Percentiles rank a stretch among this genome's conserved stretches.
phyloP scores from a whole-genome alignment of 2,797 vertebrate species.

The Enteromius afrohamiltoni region DNA sequence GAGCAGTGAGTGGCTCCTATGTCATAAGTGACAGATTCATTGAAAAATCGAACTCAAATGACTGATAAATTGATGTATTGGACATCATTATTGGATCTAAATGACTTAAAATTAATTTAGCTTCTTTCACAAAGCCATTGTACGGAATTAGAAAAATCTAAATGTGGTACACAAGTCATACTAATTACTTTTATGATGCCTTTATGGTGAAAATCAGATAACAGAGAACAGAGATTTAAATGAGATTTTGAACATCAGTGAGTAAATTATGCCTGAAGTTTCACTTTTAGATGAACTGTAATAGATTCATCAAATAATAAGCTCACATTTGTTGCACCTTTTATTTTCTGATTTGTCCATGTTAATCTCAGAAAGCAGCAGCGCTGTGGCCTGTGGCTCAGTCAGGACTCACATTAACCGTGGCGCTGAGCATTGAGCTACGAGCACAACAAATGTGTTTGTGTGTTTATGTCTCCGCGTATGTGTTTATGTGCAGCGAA shows the following conservation, averaged over 20 bases:
- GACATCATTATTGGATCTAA: neutral
- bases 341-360: conserved; percentile 8
- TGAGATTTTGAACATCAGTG: neutral
- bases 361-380: neutral
- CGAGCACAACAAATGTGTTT: conserved; percentile 36
- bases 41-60: neutral
- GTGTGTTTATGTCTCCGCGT: conserved; percentile 34
- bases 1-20: neutral
- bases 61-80: neutral
- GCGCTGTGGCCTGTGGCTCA: neutral
- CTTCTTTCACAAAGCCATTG: neutral
- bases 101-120: neutral
- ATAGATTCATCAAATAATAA: neutral
- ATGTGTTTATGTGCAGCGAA: conserved; percentile 51
- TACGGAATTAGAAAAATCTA: neutral
- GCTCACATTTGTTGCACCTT: neutral
- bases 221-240: neutral
- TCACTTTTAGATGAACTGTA: neutral
- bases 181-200: neutral
- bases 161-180: neutral
- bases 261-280: neutral
- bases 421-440: conserved; percentile 1
- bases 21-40: neutral
- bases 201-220: neutral
- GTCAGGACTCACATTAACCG: conserved; percentile 3